Evolutionary conservation across 2,113 vertebrate species (phyloP).

Genomic region (Pithys albifrons): DNA sequence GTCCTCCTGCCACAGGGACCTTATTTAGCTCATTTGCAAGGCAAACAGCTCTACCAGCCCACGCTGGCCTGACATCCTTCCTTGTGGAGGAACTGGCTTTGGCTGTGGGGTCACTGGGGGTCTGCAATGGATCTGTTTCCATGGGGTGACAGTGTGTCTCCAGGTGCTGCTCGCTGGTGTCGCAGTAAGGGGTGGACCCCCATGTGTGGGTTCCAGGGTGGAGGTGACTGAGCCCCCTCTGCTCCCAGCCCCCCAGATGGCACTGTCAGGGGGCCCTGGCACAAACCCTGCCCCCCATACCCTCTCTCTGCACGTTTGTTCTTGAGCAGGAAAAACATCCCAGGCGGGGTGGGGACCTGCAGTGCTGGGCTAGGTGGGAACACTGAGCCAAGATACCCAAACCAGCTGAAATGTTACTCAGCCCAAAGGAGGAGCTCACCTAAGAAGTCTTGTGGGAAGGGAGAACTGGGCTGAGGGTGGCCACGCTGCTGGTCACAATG

Average conservation of each 20-base stretch:
- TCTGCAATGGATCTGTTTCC: neutral
- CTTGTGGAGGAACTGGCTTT: neutral
- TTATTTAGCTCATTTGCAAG: conserved; percentile 40
- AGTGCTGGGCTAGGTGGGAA: neutral
- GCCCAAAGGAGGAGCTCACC: neutral
- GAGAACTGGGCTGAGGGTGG: neutral
- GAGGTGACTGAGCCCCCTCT: neutral
- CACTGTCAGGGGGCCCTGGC: rapidly evolving
- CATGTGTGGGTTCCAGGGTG: rapidly evolving
- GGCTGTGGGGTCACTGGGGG: neutral
- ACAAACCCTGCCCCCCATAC: neutral
- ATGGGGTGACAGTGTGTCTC: neutral
- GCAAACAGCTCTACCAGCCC: conserved; percentile 20
- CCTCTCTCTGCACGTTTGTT: neutral
- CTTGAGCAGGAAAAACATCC: neutral
- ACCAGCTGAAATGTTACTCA: rapidly evolving
- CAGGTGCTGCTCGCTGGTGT: neutral
- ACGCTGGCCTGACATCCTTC: neutral
- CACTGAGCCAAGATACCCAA: neutral
- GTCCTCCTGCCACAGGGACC: neutral
- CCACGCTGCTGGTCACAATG: neutral
- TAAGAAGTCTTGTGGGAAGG: neutral
- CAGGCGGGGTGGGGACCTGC: neutral
- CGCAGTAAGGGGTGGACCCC: neutral
- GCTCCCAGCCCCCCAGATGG: neutral